Percentiles rank a stretch among this genome's conserved stretches.
phyloP scores from a whole-genome alignment of 2,888 invertebrate genomes.

The Drosophila robusta region DNA sequence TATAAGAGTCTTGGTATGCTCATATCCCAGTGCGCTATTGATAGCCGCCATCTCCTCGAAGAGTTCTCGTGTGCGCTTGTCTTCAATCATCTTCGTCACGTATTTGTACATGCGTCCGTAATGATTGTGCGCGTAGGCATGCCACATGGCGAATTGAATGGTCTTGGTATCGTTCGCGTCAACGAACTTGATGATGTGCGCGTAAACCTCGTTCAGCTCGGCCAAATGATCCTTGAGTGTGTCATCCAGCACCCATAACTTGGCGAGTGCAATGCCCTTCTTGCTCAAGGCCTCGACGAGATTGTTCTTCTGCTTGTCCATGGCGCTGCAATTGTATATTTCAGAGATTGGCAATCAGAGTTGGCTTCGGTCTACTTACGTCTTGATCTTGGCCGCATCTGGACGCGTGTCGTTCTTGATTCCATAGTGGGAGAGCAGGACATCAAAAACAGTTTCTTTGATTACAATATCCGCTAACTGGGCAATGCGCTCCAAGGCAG shows the following conservation, averaged over 20 bases:
- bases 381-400: conserved; percentile 94
- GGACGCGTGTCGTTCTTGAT: conserved; percentile 93
- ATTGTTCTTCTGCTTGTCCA: conserved; percentile 93
- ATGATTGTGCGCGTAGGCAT: conserved; percentile 91
- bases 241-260: conserved; percentile 86
- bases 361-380: conserved; percentile 85
- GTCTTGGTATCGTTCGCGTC: conserved; percentile 93
- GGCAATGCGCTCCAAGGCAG: conserved; percentile 86
- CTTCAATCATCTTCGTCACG: conserved; percentile 91
- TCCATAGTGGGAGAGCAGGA: conserved; percentile 92
- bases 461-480: conserved; percentile 89
- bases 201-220: conserved; percentile 88
- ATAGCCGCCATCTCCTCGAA: conserved; percentile 83
- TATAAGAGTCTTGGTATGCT: conserved; percentile 78
- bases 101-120: conserved; percentile 93
- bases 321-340: conserved; percentile 86
- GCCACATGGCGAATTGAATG: conserved; percentile 92
- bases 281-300: conserved; percentile 92
- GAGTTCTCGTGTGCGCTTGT: conserved; percentile 90
- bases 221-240: conserved; percentile 85
- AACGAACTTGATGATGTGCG: conserved; percentile 91
- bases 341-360: neutral
- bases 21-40: conserved; percentile 78
- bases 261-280: conserved; percentile 90
- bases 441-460: conserved; percentile 90